phyloP scores from a whole-genome alignment of 2,888 invertebrate genomes.

The Caenorhabditis drosophilae region DNA sequence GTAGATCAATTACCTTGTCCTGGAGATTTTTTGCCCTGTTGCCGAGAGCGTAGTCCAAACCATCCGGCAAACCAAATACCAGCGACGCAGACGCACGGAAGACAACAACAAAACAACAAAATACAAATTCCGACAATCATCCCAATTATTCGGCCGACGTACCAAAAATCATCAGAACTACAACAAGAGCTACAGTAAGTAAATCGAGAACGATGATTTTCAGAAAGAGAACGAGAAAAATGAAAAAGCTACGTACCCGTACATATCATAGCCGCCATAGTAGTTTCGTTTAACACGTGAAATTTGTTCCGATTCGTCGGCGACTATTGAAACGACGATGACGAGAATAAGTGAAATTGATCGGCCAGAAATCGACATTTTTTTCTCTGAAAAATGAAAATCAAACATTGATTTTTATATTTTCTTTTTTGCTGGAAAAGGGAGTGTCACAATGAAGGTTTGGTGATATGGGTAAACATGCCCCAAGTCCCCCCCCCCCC shows the following conservation, averaged over 20 bases:
- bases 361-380: too few species aligned
- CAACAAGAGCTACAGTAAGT: slow-evolving; percentile 28
- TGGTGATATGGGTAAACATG: too few species aligned
- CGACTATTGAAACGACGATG: background rate
- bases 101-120: slow-evolving; percentile 61
- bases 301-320: background rate
- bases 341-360: too few species aligned
- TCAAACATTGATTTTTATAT: too few species aligned
- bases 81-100: slow-evolving; percentile 64
- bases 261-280: slow-evolving; percentile 51
- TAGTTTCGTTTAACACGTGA: slow-evolving; percentile 40
- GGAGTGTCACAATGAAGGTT: too few species aligned
- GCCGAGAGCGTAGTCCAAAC: slow-evolving; percentile 58
- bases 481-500: too few species aligned
- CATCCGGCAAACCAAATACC: slow-evolving; percentile 68
- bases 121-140: slow-evolving; percentile 60
- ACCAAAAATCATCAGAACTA: slow-evolving; percentile 65
- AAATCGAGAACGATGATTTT: background rate
- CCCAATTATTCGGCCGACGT: slow-evolving; percentile 66
- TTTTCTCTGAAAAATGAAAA: too few species aligned
- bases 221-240: background rate
- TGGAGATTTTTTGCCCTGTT: slow-evolving; percentile 8
- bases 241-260: slow-evolving; percentile 46
- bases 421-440: too few species aligned
- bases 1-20: slow-evolving; percentile 29